Conservation (phyloP, 2,113 vertebrate genomes). For the Pseudopodoces humilis region DNA sequence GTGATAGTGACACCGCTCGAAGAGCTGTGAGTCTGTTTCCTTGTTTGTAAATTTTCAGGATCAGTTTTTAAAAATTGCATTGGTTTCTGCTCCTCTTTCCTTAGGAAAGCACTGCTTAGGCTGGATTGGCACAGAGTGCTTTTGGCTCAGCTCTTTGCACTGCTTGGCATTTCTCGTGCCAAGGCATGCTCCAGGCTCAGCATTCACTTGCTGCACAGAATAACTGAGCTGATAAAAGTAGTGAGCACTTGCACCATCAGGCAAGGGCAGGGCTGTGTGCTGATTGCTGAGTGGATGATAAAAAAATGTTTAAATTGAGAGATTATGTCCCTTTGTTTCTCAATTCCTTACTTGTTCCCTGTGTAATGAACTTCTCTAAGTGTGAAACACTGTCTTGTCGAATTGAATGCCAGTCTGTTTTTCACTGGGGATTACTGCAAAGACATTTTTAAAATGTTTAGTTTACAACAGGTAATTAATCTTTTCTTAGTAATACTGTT, state of each 20-base stretch:
- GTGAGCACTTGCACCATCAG: neutral
- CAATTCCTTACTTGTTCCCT: neutral
- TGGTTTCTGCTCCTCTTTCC: neutral
- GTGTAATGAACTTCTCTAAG: neutral
- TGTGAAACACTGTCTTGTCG: neutral
- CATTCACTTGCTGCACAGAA: neutral
- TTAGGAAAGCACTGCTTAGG: neutral
- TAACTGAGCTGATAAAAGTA: neutral
- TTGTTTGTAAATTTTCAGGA: neutral
- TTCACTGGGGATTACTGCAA: neutral
- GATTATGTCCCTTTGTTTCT: neutral
- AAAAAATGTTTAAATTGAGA: neutral
- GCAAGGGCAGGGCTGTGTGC: neutral
- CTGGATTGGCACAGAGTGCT: neutral
- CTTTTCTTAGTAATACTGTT: neutral
- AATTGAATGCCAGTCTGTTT: neutral
- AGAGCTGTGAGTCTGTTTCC: neutral
- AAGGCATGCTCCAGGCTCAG: neutral
- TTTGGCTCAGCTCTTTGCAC: neutral
- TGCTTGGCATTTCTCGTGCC: neutral
- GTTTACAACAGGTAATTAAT: neutral
- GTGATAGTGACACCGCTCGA: neutral
- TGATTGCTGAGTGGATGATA: neutral
- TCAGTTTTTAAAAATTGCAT: neutral
- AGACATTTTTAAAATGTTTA: neutral